Base-by-base conservation (phyloP, 2,113 vertebrate species). In the Chamaetylas fuelleborni region DNA sequence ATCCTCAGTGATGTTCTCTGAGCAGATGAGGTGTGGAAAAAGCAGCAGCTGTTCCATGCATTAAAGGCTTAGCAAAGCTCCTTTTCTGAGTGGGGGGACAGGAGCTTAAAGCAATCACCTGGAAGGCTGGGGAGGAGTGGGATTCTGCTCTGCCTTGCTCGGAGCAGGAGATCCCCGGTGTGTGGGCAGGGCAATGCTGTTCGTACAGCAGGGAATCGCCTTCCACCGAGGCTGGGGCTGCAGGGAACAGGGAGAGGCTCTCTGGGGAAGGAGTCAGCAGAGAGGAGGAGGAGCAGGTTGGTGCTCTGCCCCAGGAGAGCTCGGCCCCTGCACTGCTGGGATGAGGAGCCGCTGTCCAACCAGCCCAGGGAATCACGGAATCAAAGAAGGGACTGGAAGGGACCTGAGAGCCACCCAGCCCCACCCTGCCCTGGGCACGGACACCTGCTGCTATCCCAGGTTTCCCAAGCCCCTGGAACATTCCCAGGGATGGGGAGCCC, bases 181-280 rank as follows among this genome's bases (percentile, higher is more conserved):
- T 1, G 2, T 1, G 16, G 64, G 45, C 1, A 6, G 23, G 61
- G 0, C 2, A 66, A 40, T 6, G 13, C 19, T 66, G 1, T 54
- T 86, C 66, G 6, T 53, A 4, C 3, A 1, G 33, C 0, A 1
- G 38, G 15, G 20, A 40, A 34, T 65, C 62, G 67, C 53, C 36
- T n/a, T 23, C 67, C 45, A 12, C 16, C 0, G 0, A 24, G 15
- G 19, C 34, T 12, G 12, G 18, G 60, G 42, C 53, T 45, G 74
- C 70, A 74, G 51, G 40, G 83, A 1, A 10, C 24, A 29, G 18
- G 29, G 57, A 26, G 38, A 38, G 38, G 38, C 38, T 38, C 38
- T 50, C 8, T 33, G n/a, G 43, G 66, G 31, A 24, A 2, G 12
- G 14, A 2, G 2, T n/a, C 54, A 40, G 34, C 33, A n/a, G 29